Percentiles rank a stretch among this genome's conserved stretches.
phyloP scores from a whole-genome alignment of 2,888 invertebrate genomes.

The Drosophila anceps region DNA sequence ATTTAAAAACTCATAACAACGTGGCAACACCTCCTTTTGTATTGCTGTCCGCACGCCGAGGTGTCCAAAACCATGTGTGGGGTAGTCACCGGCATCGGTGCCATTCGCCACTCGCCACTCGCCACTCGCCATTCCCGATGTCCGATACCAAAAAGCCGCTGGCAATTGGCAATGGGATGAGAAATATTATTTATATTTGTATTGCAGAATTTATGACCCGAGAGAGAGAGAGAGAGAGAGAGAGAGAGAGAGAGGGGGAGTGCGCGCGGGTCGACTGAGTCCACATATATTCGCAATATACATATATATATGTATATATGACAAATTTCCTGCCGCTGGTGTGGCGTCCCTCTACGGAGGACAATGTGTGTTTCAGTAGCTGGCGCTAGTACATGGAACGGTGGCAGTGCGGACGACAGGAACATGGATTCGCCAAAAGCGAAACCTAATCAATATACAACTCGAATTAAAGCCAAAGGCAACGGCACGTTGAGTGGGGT shows the following conservation, averaged over 20 bases:
- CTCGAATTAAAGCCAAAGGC: conserved; percentile 64
- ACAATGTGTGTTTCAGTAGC: conserved; percentile 72
- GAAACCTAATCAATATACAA: conserved; percentile 80
- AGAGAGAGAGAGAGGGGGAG: neutral
- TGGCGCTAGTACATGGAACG: conserved; percentile 83
- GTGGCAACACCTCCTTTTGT: conserved; percentile 83
- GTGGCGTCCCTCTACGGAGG: conserved; percentile 23
- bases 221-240: conserved; percentile 4
- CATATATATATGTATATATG: conserved; percentile 41
- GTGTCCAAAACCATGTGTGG: conserved; percentile 77
- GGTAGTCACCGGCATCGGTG: conserved; percentile 36
- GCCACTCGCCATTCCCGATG: neutral
- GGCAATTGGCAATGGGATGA: conserved; percentile 57
- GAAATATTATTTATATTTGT: conserved; percentile 63
- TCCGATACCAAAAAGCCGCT: conserved; percentile 41
- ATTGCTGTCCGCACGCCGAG: conserved; percentile 42
- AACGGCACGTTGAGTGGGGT: conserved; percentile 45
- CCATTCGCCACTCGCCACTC: neutral
- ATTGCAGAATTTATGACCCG: conserved; percentile 72
- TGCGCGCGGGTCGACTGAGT: conserved; percentile 1
- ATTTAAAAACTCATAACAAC: conserved; percentile 84
- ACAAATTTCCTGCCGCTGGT: conserved; percentile 74
- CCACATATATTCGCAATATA: conserved; percentile 16
- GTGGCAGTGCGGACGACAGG: conserved; percentile 83
- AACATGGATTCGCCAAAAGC: conserved; percentile 78